These are phyloP conservation scores for Helicoverpa assulta DNA, from an alignment of 2,888 invertebrate species.

Conservation along the genomic window DNA sequence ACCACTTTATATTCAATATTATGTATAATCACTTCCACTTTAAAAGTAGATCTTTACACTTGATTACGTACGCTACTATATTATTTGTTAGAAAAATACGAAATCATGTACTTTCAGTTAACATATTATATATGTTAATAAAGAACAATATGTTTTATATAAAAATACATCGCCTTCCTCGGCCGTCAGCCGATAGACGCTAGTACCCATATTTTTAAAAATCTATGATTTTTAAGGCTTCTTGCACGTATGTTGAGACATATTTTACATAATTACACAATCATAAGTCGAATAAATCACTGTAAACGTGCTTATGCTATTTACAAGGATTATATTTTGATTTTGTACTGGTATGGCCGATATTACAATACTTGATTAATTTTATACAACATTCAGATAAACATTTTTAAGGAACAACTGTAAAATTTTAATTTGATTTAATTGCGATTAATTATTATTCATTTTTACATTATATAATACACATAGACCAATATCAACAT, in stretches of 20 bases:
- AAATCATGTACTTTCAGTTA: constrained; percentile 89
- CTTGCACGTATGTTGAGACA: constrained; percentile 86
- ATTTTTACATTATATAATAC: constrained; percentile 70
- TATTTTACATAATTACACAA: constrained; percentile 86
- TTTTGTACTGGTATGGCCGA: constrained; percentile 89
- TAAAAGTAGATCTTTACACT: constrained; percentile 82
- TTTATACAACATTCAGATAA: constrained; percentile 81
- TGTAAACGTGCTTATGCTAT: constrained; percentile 84
- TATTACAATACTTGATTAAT: constrained; percentile 76
- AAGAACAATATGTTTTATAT: constrained; percentile 90
- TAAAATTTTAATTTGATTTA: constrained; percentile 74
- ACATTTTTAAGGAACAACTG: constrained; percentile 77
- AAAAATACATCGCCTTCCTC: constrained; percentile 88
- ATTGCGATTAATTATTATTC: constrained; percentile 66
- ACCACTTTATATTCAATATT: constrained; percentile 73
- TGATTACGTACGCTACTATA: constrained; percentile 83
- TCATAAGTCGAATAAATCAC: constrained; percentile 85
- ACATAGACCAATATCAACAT: constrained; percentile 79
- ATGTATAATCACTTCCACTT: constrained; percentile 82
- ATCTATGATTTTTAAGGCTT: constrained; percentile 90
- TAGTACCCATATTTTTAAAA: constrained; percentile 88
- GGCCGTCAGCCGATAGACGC: constrained; percentile 83
- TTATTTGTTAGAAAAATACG: constrained; percentile 89
- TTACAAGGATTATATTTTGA: constrained; percentile 80
- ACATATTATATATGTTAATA: constrained; percentile 90